Evolutionary conservation across 2,113 vertebrate species (phyloP), one percentile per base, ranked within the genome.

Genomic region (Uropsilus gracilis): DNA sequence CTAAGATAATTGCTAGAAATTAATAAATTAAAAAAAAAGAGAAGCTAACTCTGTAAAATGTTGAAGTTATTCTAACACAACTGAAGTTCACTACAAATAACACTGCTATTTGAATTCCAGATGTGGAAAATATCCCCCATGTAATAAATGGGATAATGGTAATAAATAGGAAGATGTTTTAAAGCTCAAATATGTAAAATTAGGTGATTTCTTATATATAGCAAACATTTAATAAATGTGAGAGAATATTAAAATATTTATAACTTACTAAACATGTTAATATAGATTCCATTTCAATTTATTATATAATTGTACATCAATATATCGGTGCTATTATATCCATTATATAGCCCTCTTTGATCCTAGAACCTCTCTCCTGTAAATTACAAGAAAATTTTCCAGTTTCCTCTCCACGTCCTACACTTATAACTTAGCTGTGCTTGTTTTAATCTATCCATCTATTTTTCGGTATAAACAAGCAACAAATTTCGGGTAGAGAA

Each of bases 101-200:
- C 14, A 66, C 61, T 66, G 64, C 39, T 83, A 42, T 83, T 94
- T 91, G 61, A 89, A 64, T 39, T 89, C 20, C 39, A 78, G 37
- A 50, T 37, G 87, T 28, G 39, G n/a, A 86, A 93, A 91, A 69
- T 37, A 46, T 9, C 64, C 4, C 55, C 61, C 50, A 48, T 39
- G 87, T 78, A 44, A 89, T 48, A 66, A 94, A 83, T 4, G 63
- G 8, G n/a, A n/a, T n/a, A n/a, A n/a, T n/a, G n/a, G 87, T 78
- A 44, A 89, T 48, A 66, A 94, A 83, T 4, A 55, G 8, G 32
- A 63, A 55, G 16, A 50, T 24, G 57, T 92, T 34, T n/a, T 32
- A 76, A 87, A 88, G 5, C 8, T 66, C 39, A 91, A 72, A 14
- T 66, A 66, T 22, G 30, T 61, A 77, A 90, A 94, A 77, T 55